A percentile compares a stretch with the other conserved stretches of the same genome.
Evolutionary conservation across 2,888 invertebrate genomes (phyloP).

Genomic region (Ichneumoninae sp.): DNA sequence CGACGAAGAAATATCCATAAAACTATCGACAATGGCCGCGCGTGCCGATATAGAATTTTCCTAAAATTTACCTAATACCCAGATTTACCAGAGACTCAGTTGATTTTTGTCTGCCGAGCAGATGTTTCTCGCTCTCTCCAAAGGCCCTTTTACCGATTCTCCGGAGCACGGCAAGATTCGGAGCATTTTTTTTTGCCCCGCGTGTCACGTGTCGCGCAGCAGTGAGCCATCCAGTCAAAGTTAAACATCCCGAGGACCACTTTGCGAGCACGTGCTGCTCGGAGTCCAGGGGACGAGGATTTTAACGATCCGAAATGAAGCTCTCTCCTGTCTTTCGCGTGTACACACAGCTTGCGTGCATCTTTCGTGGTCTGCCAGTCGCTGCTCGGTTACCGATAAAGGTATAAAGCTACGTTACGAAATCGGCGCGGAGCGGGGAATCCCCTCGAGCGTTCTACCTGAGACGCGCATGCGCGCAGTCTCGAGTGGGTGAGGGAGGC

Average conservation of each 20-base stretch:
- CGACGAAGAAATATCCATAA: background rate
- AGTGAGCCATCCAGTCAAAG: background rate
- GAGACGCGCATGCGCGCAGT: background rate
- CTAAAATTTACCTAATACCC: background rate
- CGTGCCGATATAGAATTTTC: background rate
- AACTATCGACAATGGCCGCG: background rate
- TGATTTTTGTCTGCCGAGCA: conserved; percentile 16
- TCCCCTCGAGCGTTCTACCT: conserved; percentile 14
- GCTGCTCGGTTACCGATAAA: conserved; percentile 4
- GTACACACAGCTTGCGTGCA: conserved; percentile 6
- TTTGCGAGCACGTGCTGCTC: conserved; percentile 43
- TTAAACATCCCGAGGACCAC: conserved; percentile 30
- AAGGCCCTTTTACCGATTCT: background rate
- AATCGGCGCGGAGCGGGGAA: background rate
- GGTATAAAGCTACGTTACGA: conserved; percentile 6
- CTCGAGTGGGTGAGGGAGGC: conserved; percentile 3
- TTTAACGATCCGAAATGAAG: conserved; percentile 10
- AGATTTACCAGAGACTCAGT: background rate
- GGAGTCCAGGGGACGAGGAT: background rate
- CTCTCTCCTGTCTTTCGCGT: conserved; percentile 10
- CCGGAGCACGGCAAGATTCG: conserved; percentile 5
- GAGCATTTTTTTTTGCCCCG: background rate
- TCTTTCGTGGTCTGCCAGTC: background rate
- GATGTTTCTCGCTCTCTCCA: conserved; percentile 1
- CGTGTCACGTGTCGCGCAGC: conserved; percentile 56